Conservation (phyloP, 64 coral and sea anemone genomes). For the Pocillopora verrucosa region DNA sequence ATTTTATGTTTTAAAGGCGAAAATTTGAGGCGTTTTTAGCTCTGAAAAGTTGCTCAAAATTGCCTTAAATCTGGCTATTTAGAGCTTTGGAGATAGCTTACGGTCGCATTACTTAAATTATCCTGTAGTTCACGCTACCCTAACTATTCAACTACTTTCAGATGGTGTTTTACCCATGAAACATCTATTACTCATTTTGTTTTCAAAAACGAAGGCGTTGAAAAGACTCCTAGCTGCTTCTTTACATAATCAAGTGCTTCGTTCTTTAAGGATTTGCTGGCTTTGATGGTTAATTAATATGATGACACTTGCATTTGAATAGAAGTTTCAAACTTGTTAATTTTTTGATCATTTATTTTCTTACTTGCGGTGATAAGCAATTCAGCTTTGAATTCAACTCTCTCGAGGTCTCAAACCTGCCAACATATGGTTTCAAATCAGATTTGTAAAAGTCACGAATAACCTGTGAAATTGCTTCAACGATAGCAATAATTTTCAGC, state of each 20-base stretch:
- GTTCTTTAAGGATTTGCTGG: not conserved
- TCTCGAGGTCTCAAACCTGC: too few species aligned
- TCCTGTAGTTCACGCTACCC: not conserved
- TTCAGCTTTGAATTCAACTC: not conserved
- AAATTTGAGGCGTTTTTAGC: constrained; percentile 26
- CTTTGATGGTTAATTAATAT: not conserved
- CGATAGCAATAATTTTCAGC: too few species aligned
- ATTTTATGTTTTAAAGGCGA: constrained; percentile 1
- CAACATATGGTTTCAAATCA: too few species aligned
- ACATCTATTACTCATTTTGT: not conserved
- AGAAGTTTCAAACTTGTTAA: not conserved
- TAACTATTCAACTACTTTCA: constrained; percentile 1
- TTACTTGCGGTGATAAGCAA: not conserved
- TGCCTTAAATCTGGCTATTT: constrained; percentile 5
- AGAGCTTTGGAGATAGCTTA: not conserved
- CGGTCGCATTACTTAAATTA: not conserved
- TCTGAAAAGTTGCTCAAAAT: constrained; percentile 7
- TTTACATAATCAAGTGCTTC: not conserved
- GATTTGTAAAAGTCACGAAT: too few species aligned
- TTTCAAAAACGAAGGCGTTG: not conserved
- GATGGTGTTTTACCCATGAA: constrained; percentile 15
- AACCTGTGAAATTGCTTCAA: too few species aligned
- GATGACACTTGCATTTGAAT: not conserved
- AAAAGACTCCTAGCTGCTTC: not conserved
- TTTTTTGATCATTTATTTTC: not conserved